Evolutionary conservation across 2,113 vertebrate species (phyloP).

Genomic region (Gracilinanus agilis): DNA sequence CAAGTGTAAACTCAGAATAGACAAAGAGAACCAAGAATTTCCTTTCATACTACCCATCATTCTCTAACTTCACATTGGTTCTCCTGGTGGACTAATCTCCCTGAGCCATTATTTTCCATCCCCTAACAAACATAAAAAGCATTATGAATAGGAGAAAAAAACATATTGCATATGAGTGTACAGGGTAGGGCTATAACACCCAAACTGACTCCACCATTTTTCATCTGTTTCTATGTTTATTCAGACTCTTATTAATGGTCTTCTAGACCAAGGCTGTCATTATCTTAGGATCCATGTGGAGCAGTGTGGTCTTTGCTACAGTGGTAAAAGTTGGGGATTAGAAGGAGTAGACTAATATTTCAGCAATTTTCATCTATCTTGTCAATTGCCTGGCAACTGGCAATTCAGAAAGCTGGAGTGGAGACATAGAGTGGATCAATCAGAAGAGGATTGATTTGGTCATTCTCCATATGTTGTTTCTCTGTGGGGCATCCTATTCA

Average conservation of each 20-base stretch:
- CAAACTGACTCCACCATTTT: neutral
- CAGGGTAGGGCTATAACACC: neutral
- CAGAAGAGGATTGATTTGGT: neutral
- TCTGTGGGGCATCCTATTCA: neutral
- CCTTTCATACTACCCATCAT: no score
- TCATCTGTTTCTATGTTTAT: slow-evolving; percentile 46
- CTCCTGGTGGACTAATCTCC: neutral
- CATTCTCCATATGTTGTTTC: neutral
- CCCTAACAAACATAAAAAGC: neutral
- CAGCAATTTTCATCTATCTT: slow-evolving; percentile 12
- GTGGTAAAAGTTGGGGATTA: neutral
- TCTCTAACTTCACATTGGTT: neutral
- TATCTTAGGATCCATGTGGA: neutral
- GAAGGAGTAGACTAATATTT: slow-evolving; percentile 1
- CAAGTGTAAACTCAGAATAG: no score
- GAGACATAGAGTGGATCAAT: neutral
- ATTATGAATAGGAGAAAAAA: neutral
- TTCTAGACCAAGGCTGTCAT: slow-evolving; percentile 4
- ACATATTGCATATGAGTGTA: neutral
- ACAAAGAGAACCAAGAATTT: no score
- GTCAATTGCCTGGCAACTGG: slow-evolving; percentile 44
- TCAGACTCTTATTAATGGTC: slow-evolving; percentile 21
- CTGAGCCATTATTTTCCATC: neutral
- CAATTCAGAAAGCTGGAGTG: slow-evolving; percentile 10
- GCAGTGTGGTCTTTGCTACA: neutral